Conservation (phyloP, 2,113 vertebrate species). For the Hippolais icterina region DNA sequence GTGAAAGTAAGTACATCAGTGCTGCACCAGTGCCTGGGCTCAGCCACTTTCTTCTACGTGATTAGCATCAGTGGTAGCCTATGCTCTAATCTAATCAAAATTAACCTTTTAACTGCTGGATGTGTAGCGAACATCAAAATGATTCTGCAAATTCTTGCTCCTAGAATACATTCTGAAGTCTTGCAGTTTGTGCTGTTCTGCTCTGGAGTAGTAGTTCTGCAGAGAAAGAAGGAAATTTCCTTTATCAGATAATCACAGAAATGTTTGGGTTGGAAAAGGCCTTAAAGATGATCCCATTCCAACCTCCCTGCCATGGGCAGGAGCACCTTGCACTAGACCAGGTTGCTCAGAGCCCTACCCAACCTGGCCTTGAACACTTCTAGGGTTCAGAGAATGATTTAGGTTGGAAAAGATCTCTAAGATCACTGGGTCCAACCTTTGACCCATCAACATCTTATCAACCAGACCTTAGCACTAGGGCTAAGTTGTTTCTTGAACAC, state of each 20-base stretch:
- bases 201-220: neutral
- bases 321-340: neutral
- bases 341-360: neutral
- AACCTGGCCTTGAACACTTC: neutral
- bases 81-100: neutral
- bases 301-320: neutral
- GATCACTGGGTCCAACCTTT: neutral
- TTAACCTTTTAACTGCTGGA: neutral
- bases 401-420: neutral
- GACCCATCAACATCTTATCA: neutral
- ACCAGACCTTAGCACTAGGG: neutral
- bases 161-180: neutral
- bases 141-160: neutral
- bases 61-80: neutral
- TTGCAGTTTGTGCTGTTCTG: neutral
- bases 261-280: neutral
- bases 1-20: constrained; percentile 78
- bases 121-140: rapidly evolving
- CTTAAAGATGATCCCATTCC: neutral
- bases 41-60: neutral
- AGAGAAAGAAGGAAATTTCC: neutral
- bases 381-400: neutral
- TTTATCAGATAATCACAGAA: neutral
- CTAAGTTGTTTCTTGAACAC: neutral
- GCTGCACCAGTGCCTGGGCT: neutral